These are phyloP conservation scores for Calliscelio sp. DNA, from an alignment of 2,888 invertebrate species.

Conservation along the genomic window DNA sequence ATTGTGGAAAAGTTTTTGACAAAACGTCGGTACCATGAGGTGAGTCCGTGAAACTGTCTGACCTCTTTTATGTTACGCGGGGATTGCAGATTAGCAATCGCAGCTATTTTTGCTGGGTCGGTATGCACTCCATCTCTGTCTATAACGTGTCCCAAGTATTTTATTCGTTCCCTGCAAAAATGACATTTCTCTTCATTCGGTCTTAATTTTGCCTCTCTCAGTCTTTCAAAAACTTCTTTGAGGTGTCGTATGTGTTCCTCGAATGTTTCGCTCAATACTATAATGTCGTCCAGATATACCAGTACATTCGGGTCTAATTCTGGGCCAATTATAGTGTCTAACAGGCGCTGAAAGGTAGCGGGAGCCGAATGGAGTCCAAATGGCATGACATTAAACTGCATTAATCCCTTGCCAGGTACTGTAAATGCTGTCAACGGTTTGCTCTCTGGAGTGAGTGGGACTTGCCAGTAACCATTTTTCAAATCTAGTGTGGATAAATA, in stretches of 20 bases:
- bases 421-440: conserved; percentile 8
- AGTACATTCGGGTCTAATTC: neutral
- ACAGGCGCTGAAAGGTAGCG: neutral
- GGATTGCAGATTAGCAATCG: neutral
- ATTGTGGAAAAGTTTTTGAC: neutral
- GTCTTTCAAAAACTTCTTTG: conserved; percentile 71
- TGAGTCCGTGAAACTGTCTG: neutral
- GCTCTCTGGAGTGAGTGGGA: neutral
- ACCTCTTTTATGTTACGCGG: neutral
- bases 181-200: conserved; percentile 76
- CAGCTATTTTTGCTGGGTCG: conserved; percentile 1
- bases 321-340: neutral
- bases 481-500: neutral
- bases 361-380: conserved; percentile 27
- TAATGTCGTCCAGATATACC: no score
- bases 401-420: neutral
- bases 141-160: conserved; percentile 21
- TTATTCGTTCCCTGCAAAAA: conserved; percentile 2
- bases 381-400: conserved; percentile 11
- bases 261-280: conserved; percentile 6
- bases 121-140: conserved; percentile 29
- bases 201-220: conserved; percentile 72
- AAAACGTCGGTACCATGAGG: conserved; percentile 24
- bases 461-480: conserved; percentile 2
- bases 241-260: conserved; percentile 15